These are phyloP conservation scores for Ctenopoma multispine DNA, from an alignment of 2,797 vertebrate genomes.

Conservation along the genomic window DNA sequence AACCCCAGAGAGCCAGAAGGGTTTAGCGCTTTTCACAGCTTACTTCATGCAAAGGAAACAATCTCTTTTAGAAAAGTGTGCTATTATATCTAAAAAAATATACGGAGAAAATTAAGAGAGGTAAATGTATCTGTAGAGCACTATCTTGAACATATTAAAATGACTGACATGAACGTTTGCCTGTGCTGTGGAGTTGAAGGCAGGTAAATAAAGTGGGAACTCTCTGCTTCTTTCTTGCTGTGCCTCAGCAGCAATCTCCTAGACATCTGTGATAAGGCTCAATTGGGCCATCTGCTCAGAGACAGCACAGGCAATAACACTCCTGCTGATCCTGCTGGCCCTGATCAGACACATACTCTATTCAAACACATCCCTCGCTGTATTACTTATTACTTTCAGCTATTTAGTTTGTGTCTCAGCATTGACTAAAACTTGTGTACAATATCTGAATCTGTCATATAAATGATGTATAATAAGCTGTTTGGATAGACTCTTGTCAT, in stretches of 20 bases:
- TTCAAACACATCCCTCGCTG: constrained; percentile 2
- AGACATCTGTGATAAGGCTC: constrained; percentile 75
- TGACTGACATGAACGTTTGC: constrained; percentile 35
- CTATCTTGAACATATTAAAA: constrained; percentile 24
- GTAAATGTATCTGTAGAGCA: constrained; percentile 15
- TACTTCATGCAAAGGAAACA: constrained; percentile 42
- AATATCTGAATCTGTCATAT: constrained; percentile 16
- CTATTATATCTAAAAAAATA: too few species aligned
- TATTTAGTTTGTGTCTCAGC: constrained; percentile 10
- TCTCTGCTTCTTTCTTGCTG: constrained; percentile 49
- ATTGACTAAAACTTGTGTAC: constrained; percentile 12
- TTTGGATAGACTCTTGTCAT: constrained; percentile 1
- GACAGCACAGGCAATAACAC: constrained; percentile 59
- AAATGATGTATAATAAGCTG: constrained; percentile 19
- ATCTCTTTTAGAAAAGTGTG: constrained; percentile 11
- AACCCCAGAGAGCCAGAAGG: constrained; percentile 39
- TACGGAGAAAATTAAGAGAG: too few species aligned
- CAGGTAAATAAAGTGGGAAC: constrained; percentile 54
- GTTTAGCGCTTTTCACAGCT: constrained; percentile 30
- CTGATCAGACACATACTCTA: constrained; percentile 45
- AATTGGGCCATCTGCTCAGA: constrained; percentile 70
- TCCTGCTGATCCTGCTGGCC: constrained; percentile 57
- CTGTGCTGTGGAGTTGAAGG: constrained; percentile 43
- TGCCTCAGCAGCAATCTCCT: constrained; percentile 60
- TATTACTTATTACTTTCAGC: constrained; percentile 21